A percentile compares a stretch with the other conserved stretches of the same genome.
These are phyloP conservation scores for Brachyptera putata DNA, from an alignment of 2,888 invertebrate species.

Conservation along the genomic window DNA sequence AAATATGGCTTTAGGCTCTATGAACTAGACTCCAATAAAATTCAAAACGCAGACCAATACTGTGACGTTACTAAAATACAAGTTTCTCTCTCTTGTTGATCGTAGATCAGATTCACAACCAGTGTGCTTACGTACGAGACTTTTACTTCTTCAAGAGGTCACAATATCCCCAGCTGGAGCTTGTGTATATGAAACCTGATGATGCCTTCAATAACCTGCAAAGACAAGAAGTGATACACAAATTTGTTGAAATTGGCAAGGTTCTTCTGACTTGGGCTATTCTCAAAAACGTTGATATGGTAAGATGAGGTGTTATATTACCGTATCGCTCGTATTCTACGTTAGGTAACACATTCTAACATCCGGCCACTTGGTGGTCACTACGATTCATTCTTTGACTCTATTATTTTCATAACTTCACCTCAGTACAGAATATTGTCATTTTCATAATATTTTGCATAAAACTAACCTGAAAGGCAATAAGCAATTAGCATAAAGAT, in stretches of 20 bases:
- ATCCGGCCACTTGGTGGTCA: too few relatives aligned
- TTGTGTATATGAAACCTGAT: constrained; percentile 89
- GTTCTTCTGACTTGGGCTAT: constrained; percentile 88
- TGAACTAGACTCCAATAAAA: too few relatives aligned
- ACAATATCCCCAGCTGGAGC: constrained; percentile 93
- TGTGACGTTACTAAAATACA: background rate
- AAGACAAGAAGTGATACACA: constrained; percentile 83
- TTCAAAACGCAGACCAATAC: too few relatives aligned
- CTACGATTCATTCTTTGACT: too few relatives aligned
- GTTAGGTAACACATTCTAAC: background rate
- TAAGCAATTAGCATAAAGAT: too few relatives aligned
- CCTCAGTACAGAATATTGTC: too few relatives aligned
- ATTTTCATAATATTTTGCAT: too few relatives aligned
- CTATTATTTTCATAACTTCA: too few relatives aligned
- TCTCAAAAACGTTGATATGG: constrained; percentile 88
- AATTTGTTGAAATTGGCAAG: constrained; percentile 97
- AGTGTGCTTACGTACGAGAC: constrained; percentile 92
- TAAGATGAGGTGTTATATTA: constrained; percentile 39
- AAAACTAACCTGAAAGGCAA: too few relatives aligned
- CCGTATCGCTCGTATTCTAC: background rate
- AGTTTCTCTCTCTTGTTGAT: constrained; percentile 28
- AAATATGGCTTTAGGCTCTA: too few relatives aligned
- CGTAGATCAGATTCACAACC: constrained; percentile 93
- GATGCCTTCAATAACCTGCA: constrained; percentile 88
- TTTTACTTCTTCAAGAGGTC: constrained; percentile 93